A percentile compares a stretch with the other conserved stretches of the same genome.
Evolutionary conservation across 2,113 vertebrate species (phyloP).

Genomic region (Nanorana parkeri): DNA sequence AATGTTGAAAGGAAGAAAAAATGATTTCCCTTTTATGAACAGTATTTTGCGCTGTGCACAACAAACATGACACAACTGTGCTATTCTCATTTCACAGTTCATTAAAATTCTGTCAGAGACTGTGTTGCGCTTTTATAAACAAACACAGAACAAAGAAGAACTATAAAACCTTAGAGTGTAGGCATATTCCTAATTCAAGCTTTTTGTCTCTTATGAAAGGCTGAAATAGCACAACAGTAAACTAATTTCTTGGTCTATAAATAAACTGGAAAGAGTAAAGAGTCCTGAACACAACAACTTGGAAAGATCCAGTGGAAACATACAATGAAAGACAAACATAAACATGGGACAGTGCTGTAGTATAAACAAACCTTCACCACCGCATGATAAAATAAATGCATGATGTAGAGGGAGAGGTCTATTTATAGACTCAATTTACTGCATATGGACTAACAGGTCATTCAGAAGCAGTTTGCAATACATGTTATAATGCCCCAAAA

Average conservation of each 20-base stretch:
- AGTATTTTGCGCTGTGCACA: not conserved
- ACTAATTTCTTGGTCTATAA: constrained; percentile 2
- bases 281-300: not conserved
- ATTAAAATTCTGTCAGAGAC: not conserved
- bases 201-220: not conserved
- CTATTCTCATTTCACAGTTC: not conserved
- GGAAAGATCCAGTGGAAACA: constrained; percentile 11
- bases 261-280: not conserved
- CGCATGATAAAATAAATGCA: not conserved
- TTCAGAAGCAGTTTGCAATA: no score
- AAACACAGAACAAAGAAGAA: not conserved
- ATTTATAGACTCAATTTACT: no score
- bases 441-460: no score
- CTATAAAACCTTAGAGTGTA: no score
- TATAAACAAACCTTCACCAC: not conserved
- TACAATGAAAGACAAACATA: not conserved
- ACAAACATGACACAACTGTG: not conserved
- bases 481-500: no score
- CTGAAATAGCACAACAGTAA: not conserved
- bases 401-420: not conserved
- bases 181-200: not conserved
- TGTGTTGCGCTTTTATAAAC: not conserved
- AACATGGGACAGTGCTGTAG: not conserved
- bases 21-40: no score
- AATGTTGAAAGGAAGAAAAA: no score